A percentile compares a stretch with the other conserved stretches of the same genome.
These are phyloP conservation scores for Parapristionchus giblindavisi DNA, from an alignment of 2,888 invertebrate species.

Conservation along the genomic window DNA sequence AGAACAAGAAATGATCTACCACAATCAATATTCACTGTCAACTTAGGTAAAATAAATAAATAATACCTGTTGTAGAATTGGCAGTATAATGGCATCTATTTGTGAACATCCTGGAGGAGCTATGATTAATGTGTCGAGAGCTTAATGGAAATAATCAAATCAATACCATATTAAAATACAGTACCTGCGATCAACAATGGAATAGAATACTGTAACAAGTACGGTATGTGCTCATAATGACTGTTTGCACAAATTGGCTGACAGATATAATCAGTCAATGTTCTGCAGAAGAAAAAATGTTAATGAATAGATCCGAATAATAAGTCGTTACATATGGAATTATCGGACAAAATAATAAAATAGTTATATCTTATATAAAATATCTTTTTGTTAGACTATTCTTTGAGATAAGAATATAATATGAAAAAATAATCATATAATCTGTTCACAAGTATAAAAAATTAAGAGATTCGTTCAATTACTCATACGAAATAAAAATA, in stretches of 20 bases:
- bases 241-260: neutral
- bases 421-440: too few relatives aligned
- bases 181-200: constrained; percentile 10
- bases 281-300: neutral
- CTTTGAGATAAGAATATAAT: too few relatives aligned
- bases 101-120: constrained; percentile 19
- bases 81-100: neutral
- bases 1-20: neutral
- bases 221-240: neutral
- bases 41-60: too few relatives aligned
- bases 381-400: too few relatives aligned
- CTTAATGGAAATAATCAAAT: neutral
- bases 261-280: neutral
- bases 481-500: too few relatives aligned
- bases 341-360: too few relatives aligned
- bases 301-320: neutral
- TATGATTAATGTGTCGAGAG: constrained; percentile 14
- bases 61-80: constrained; percentile 10
- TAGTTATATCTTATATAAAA: too few relatives aligned
- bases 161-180: neutral
- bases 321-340: neutral
- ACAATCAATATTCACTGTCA: constrained; percentile 10
- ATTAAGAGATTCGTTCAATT: too few relatives aligned
- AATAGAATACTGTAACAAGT: neutral
- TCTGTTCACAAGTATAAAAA: too few relatives aligned